These are phyloP conservation scores for Dicaeum eximium DNA, from an alignment of 2,113 vertebrate species.

Conservation along the genomic window DNA sequence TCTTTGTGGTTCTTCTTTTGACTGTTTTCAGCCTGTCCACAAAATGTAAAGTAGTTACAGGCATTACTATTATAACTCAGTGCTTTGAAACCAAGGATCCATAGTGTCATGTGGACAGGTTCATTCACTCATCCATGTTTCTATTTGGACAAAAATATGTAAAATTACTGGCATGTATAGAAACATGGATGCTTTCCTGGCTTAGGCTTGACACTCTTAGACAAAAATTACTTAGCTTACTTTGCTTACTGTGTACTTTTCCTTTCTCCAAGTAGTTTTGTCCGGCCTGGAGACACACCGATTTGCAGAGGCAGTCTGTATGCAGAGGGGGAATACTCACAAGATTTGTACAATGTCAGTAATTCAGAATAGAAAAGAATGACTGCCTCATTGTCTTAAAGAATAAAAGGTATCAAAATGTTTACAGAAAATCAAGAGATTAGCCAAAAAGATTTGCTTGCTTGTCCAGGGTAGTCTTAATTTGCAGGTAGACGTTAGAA, in stretches of 20 bases:
- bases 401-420: not conserved
- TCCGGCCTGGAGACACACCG: not conserved
- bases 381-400: not conserved
- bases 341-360: not conserved
- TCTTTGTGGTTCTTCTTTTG: not conserved
- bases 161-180: not conserved
- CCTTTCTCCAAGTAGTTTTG: not conserved
- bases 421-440: not conserved
- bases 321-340: not conserved
- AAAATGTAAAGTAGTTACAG: not conserved
- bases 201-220: not conserved
- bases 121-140: not conserved
- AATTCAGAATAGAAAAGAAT: not conserved
- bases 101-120: not conserved
- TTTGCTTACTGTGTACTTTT: not conserved
- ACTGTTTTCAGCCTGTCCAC: not conserved
- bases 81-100: not conserved
- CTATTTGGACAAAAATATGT: not conserved
- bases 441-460: not conserved
- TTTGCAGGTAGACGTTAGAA: not conserved
- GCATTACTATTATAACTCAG: not conserved
- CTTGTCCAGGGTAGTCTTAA: not conserved
- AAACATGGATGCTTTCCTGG: not conserved
- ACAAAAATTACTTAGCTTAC: not conserved
- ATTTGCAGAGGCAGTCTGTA: not conserved